Evolutionary conservation across 2,888 invertebrate genomes (phyloP).

Genomic region (Prosapia bicincta): DNA sequence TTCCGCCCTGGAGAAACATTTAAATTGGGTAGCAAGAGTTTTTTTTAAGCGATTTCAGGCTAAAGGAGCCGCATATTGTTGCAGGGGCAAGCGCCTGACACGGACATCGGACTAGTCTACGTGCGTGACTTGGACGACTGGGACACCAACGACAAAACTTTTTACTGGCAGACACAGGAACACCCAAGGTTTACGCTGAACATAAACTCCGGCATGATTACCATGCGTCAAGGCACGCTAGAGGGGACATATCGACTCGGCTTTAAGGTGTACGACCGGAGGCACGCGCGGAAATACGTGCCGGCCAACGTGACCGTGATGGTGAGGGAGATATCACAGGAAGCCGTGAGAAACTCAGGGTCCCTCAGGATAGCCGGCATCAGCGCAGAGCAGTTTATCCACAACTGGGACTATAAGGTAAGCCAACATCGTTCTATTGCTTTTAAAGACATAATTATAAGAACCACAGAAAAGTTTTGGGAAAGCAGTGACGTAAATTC

Average conservation of each 20-base stretch:
- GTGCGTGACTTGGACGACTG: constrained; percentile 21
- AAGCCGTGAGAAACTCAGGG: constrained; percentile 89
- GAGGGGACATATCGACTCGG: constrained; percentile 6
- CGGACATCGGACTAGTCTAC: constrained; percentile 13
- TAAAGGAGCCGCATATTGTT: no score
- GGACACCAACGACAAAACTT: constrained; percentile 20
- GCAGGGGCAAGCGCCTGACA: constrained; percentile 22
- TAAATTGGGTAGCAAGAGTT: no score
- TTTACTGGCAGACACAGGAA: constrained; percentile 15
- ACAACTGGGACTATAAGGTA: constrained; percentile 50
- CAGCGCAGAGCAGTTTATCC: constrained; percentile 82
- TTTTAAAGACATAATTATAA: no score
- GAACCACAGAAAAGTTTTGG: no score
- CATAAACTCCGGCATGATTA: constrained; percentile 23
- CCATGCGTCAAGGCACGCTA: constrained; percentile 18
- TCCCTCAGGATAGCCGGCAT: constrained; percentile 80
- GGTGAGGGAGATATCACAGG: constrained; percentile 83
- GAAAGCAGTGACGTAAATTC: no score
- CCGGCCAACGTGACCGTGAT: constrained; percentile 82
- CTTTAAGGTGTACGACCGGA: constrained; percentile 58
- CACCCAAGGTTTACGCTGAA: constrained; percentile 41
- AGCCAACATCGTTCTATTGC: no score
- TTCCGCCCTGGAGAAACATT: no score
- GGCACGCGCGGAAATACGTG: constrained; percentile 90
- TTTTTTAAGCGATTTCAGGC: no score